phyloP scores from a whole-genome alignment of 2,113 vertebrate species.

The Murina feae region DNA sequence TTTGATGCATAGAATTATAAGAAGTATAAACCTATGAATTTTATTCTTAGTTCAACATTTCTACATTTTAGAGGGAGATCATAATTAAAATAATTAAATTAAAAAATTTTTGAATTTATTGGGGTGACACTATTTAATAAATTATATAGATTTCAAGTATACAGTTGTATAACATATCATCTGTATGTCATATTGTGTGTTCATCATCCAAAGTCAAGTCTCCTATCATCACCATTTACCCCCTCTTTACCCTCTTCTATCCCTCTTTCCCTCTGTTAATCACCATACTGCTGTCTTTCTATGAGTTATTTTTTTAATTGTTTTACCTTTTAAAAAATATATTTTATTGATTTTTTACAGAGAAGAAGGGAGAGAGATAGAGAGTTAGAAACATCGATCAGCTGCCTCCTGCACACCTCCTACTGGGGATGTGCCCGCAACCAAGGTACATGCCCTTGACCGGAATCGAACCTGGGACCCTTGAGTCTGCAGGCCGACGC shows the following conservation, averaged over 20 bases:
- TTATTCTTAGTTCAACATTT: background rate
- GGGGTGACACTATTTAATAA: background rate
- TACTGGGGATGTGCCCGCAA: no score
- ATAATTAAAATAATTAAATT: constrained; percentile 39
- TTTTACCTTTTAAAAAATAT: no score
- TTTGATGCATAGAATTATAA: background rate
- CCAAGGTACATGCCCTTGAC: no score
- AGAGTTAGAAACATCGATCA: no score
- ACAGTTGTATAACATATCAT: background rate
- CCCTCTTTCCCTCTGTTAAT: background rate
- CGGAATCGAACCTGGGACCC: no score
- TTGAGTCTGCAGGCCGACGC: no score
- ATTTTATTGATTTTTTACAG: no score
- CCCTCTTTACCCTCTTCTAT: background rate
- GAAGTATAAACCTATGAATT: background rate
- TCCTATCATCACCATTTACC: background rate
- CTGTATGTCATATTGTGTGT: background rate
- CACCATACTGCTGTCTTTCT: background rate
- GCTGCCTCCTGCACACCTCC: no score
- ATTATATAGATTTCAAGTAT: background rate
- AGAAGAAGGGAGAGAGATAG: no score
- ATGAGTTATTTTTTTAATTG: background rate
- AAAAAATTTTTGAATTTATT: background rate
- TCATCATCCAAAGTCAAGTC: background rate
- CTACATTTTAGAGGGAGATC: background rate